phyloP scores from a whole-genome alignment of 2,888 invertebrate species.

The Tiphia femorata region DNA sequence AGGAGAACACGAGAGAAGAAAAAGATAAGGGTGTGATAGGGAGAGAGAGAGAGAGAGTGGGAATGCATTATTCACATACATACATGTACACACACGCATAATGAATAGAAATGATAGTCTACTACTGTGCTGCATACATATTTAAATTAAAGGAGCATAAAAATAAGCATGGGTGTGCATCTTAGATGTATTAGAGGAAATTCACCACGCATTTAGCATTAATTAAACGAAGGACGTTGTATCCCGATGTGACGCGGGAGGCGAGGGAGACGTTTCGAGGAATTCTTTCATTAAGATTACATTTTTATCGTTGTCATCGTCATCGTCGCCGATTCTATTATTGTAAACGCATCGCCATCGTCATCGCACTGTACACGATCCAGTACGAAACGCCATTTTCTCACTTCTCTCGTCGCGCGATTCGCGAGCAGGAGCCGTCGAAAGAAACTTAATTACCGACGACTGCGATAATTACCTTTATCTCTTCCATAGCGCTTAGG shows the following conservation, averaged over 20 bases:
- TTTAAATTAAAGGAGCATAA: conserved; percentile 55
- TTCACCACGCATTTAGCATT: conserved; percentile 50
- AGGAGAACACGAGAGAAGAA: neutral
- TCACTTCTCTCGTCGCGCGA: too few relatives aligned
- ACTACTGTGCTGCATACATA: conserved; percentile 54
- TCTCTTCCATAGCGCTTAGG: conserved; percentile 3
- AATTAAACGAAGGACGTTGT: conserved; percentile 33
- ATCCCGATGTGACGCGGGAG: conserved; percentile 19
- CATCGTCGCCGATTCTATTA: neutral
- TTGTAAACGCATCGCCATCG: too few relatives aligned
- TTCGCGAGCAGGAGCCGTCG: neutral
- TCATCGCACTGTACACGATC: too few relatives aligned
- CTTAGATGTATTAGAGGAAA: conserved; percentile 55
- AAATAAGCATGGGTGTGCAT: conserved; percentile 59
- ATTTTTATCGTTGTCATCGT: neutral
- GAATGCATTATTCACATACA: conserved; percentile 27
- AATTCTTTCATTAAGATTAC: neutral
- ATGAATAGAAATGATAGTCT: conserved; percentile 51
- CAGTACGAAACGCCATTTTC: too few relatives aligned
- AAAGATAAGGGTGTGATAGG: neutral
- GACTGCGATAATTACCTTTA: neutral
- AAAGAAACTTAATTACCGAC: neutral
- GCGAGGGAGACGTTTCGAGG: conserved; percentile 6
- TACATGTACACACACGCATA: conserved; percentile 35
- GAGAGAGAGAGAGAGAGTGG: neutral